Evolutionary conservation across 2,113 vertebrate genomes (phyloP).

Genomic region (Psammodynastes pulverulentus): DNA sequence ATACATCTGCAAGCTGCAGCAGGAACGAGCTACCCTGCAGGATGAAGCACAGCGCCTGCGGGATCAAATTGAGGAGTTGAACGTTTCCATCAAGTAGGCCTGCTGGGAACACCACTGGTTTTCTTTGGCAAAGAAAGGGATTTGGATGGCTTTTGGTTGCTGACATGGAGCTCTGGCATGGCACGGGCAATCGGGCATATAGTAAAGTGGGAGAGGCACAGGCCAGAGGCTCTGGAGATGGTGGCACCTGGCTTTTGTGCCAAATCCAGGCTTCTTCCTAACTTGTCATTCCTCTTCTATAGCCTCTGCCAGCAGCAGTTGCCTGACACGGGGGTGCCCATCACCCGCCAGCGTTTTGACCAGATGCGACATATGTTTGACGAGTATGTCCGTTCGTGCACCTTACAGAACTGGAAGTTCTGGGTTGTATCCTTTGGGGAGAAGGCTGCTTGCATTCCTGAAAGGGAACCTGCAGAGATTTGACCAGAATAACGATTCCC

Average conservation of each 20-base stretch:
- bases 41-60: slow-evolving; percentile 87
- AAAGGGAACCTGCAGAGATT: not conserved
- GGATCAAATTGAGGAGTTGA: slow-evolving; percentile 88
- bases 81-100: slow-evolving; percentile 87
- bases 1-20: slow-evolving; percentile 94
- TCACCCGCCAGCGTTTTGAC: slow-evolving; percentile 91
- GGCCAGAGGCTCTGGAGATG: not conserved
- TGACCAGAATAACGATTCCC: not conserved
- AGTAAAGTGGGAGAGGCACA: not conserved
- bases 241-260: not conserved
- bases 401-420: slow-evolving; percentile 97
- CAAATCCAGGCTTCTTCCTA: not conserved
- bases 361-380: slow-evolving; percentile 93
- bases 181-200: not conserved
- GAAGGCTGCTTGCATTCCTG: not conserved
- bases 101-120: not conserved
- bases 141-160: not conserved
- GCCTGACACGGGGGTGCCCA: slow-evolving; percentile 90
- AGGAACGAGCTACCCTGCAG: slow-evolving; percentile 86
- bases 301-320: slow-evolving; percentile 94
- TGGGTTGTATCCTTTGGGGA: slow-evolving; percentile 91
- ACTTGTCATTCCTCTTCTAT: not conserved
- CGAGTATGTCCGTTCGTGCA: slow-evolving; percentile 84
- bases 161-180: not conserved
- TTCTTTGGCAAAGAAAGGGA: not conserved